Base-by-base conservation (phyloP, 2,797 vertebrate species). In the Fundulus diaphanus region DNA sequence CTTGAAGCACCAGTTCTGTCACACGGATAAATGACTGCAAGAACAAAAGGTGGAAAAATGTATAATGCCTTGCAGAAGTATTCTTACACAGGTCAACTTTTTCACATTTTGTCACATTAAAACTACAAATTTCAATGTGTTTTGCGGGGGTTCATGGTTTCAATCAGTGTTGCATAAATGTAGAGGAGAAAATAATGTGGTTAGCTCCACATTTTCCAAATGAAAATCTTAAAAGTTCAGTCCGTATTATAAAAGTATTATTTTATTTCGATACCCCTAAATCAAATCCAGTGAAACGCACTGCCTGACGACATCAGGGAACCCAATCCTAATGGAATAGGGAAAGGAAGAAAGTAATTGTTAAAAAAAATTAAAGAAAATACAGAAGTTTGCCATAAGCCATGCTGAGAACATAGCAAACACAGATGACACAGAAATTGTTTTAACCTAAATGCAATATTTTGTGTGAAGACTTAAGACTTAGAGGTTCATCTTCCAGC, bases 1-100 rank as follows among this genome's bases (percentile, higher is more conserved):
- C 96, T 92, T 96, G 94, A 82, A 99, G 94, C 85, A 98, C 97
- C 93, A 97, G 93, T 89, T 98, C 96, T 0, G 97, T 95, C 88
- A 97, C 83, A 24, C 95, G 95, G 0, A 94, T 96, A 87, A 99
- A 98, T 20, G 96, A 95, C 97, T 99, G 87, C 74, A 88, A 78
- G 54, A 67, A 56, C 11, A 70, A 75, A 73, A 48, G 77, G 68
- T 16, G 54, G 67, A 79, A 1, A 40, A 15, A n/a, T 0, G 56
- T 1, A 33, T 33, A 16, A 35, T 67, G n/a, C 1, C n/a, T 67
- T 29, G 13, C 15, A 67, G 44, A 44, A 16, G 24, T 15, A n/a
- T 27, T 42, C 11, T 16, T 66, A n/a, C 24, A 66, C 3, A 27
- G n/a, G 27, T 42, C 2, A 42, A 42, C 3, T 44, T 65, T 35